Evolutionary conservation across 2,797 vertebrate species (phyloP).

Genomic region (Hyperoplus lanceolatus): DNA sequence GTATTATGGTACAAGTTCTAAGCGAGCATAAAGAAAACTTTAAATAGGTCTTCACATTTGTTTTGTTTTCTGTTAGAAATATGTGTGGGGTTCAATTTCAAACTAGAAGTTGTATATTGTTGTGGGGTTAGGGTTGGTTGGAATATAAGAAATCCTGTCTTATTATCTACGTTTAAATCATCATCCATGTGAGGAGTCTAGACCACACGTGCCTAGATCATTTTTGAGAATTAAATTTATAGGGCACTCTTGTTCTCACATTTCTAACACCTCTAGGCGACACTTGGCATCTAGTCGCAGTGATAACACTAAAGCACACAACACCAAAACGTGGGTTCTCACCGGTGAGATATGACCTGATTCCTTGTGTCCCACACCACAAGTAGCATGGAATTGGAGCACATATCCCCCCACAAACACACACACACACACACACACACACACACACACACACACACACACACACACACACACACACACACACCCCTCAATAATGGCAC

Average conservation of each 20-base stretch:
- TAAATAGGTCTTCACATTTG: constrained; percentile 8
- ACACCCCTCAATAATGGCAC: neutral
- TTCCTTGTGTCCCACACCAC: constrained; percentile 27
- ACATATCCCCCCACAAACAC: neutral
- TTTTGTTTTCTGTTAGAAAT: neutral
- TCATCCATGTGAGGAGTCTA: neutral
- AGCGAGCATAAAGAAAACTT: neutral
- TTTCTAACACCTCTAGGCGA: neutral
- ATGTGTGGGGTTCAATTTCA: neutral
- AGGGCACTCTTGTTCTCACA: neutral
- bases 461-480: no score
- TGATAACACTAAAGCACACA: constrained; percentile 1
- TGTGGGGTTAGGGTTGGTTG: neutral
- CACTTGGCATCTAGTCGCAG: neutral
- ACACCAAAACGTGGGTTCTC: neutral
- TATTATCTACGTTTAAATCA: neutral
- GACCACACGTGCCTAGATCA: neutral
- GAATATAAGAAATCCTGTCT: neutral
- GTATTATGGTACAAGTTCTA: constrained; percentile 3
- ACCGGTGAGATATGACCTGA: constrained; percentile 44
- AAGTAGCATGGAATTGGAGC: constrained; percentile 32
- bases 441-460: no score
- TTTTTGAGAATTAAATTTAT: neutral
- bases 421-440: no score
- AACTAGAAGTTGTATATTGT: neutral